Evolutionary conservation across 2,888 invertebrate species (phyloP), one percentile per base, ranked within the genome.

Genomic region (Drosophila barbarae): DNA sequence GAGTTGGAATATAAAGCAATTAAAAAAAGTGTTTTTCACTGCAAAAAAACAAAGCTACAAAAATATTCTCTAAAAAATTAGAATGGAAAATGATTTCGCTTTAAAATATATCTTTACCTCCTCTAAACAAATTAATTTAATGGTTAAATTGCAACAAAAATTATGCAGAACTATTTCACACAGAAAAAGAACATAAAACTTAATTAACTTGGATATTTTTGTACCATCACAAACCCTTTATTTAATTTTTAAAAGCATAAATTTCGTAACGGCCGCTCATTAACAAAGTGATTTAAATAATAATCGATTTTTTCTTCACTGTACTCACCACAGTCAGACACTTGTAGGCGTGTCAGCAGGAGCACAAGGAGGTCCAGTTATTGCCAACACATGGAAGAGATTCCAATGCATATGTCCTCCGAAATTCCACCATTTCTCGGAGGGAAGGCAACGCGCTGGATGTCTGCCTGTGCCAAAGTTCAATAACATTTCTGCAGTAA

Each of bases 361-460:
- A 66, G 64, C 52, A 36, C 35, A 32, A 41, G 46, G 47, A 44
- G 42, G 47, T 49, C 56, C 54, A 69, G 57, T 65, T 44, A 76
- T 73, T 73, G 82, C 69, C 66, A 73, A 76, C 76, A 76, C 66
- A 80, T 81, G 76, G 73, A 68, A 64, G 49, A 53, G 61, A 61
- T 63, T 51, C 51, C 61, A 34, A 5, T 34, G 53, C 54, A 66
- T 26, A 46, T 53, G 32, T 30, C 36, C 35, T 18, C 12, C 13
- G 26, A 8, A 26, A 46, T 32, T 63, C 61, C 10, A 30, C 50
- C 49, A 12, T 35, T 21, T 21, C 28, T 21, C 5, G n/a, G 3
- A 44, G 39, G 49, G 18, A 15, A 26, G 28, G 15, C 12, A 28
- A 30, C 46, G 8, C 46, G 44, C 26, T 9, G 30, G 18, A 8